A percentile compares a stretch with the other conserved stretches of the same genome.
Evolutionary conservation across 2,113 vertebrate species (phyloP).

Genomic region (Corythaixoides concolor): DNA sequence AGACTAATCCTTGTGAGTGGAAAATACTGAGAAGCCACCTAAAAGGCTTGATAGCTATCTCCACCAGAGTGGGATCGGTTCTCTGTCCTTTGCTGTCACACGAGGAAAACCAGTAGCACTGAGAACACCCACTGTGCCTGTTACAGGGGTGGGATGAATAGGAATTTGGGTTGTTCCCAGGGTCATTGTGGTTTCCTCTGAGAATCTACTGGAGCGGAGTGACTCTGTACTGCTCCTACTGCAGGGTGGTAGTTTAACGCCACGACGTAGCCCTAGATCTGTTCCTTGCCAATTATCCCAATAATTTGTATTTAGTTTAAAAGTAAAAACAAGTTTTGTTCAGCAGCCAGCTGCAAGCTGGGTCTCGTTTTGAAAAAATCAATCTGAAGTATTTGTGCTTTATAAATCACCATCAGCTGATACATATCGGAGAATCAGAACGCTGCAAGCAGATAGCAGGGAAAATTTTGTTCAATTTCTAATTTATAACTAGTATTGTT

Average conservation of each 20-base stretch:
- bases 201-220: background rate
- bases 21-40: background rate
- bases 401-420: constrained; percentile 24
- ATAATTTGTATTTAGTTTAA: background rate
- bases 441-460: background rate
- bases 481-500: background rate
- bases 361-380: background rate
- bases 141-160: background rate
- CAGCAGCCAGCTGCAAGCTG: constrained; percentile 7
- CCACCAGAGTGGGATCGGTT: fast-evolving
- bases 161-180: background rate
- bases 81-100: background rate
- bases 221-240: background rate
- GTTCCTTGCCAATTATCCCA: background rate
- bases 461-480: background rate
- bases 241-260: background rate
- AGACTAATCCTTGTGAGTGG: background rate
- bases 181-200: background rate
- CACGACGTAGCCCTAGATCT: background rate
- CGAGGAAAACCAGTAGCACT: background rate
- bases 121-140: background rate
- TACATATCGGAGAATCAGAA: background rate
- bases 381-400: background rate
- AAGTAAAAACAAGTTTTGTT: background rate
- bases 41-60: background rate